phyloP scores from a whole-genome alignment of 2,888 invertebrate species.

The Sminthurinus aureus region DNA sequence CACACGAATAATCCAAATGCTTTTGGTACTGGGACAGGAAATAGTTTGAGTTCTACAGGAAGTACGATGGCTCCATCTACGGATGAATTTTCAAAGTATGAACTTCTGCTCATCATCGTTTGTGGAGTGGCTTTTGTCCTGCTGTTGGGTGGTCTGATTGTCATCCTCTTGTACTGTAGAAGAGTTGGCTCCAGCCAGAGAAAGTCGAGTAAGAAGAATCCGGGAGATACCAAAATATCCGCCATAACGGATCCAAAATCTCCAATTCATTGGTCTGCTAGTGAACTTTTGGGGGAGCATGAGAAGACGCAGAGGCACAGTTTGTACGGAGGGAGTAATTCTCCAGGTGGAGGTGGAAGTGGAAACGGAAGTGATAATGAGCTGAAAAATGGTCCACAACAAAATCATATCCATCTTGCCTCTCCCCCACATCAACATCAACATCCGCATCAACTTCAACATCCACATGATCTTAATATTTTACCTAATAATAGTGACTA shows the following conservation, averaged over 20 bases:
- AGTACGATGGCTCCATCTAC: constrained; percentile 57
- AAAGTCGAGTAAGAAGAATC: constrained; percentile 55
- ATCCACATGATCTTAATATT: constrained; percentile 5
- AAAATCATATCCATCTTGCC: neutral
- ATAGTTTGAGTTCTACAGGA: constrained; percentile 49
- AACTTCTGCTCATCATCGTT: constrained; percentile 47
- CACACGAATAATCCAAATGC: neutral
- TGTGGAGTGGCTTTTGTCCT: constrained; percentile 62
- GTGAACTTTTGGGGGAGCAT: constrained; percentile 69
- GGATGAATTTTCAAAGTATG: constrained; percentile 53
- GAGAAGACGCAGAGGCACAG: constrained; percentile 64
- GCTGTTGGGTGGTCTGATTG: constrained; percentile 65
- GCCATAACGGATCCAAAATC: constrained; percentile 57
- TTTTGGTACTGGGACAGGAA: constrained; percentile 43
- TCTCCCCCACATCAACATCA: constrained; percentile 33
- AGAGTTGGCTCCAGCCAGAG: constrained; percentile 57
- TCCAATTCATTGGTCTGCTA: constrained; percentile 64
- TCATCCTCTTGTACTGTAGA: constrained; percentile 66
- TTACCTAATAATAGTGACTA: constrained; percentile 37
- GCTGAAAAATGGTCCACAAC: neutral
- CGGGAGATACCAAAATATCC: constrained; percentile 58
- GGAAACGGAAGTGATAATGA: neutral
- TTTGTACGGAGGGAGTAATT: constrained; percentile 62
- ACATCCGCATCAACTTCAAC: constrained; percentile 43
- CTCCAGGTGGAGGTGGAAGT: neutral